Conservation (phyloP, 2,888 invertebrate species). For the Chrysina gloriosa region DNA sequence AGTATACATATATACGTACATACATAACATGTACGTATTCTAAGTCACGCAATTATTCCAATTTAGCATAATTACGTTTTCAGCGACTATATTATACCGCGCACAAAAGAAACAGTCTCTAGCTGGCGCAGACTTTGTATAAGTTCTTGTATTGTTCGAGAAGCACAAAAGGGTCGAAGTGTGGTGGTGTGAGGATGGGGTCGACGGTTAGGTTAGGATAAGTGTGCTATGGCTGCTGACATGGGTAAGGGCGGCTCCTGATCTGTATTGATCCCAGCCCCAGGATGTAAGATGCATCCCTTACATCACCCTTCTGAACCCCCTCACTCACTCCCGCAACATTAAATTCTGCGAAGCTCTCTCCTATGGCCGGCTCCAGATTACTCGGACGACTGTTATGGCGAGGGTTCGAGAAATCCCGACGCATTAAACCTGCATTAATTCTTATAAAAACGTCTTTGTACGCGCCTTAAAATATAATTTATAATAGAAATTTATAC, state of each 20-base stretch:
- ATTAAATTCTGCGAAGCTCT: constrained; percentile 38
- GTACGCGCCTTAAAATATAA: not conserved
- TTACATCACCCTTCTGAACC: constrained; percentile 59
- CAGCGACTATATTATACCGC: not conserved
- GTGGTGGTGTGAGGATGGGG: constrained; percentile 50
- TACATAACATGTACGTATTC: not conserved
- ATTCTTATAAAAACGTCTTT: constrained; percentile 12
- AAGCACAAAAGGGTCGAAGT: constrained; percentile 48
- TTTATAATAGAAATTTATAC: not conserved
- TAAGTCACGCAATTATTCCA: not conserved
- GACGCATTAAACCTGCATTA: constrained; percentile 2
- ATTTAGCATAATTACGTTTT: not conserved
- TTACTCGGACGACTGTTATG: constrained; percentile 20
- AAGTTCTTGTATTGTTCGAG: constrained; percentile 51
- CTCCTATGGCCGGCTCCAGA: constrained; percentile 21
- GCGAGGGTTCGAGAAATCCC: constrained; percentile 9
- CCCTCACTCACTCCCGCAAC: constrained; percentile 44
- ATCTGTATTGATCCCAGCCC: constrained; percentile 66
- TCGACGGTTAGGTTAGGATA: constrained; percentile 50
- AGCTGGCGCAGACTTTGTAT: constrained; percentile 32
- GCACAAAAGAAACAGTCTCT: constrained; percentile 25
- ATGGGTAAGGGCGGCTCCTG: constrained; percentile 66
- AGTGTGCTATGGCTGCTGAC: constrained; percentile 64
- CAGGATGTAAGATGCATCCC: constrained; percentile 66
- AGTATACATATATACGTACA: not conserved